Evolutionary conservation across 1,140 invertebrate genomes (phyloP).

Genomic region (Camponotus floridanus): DNA sequence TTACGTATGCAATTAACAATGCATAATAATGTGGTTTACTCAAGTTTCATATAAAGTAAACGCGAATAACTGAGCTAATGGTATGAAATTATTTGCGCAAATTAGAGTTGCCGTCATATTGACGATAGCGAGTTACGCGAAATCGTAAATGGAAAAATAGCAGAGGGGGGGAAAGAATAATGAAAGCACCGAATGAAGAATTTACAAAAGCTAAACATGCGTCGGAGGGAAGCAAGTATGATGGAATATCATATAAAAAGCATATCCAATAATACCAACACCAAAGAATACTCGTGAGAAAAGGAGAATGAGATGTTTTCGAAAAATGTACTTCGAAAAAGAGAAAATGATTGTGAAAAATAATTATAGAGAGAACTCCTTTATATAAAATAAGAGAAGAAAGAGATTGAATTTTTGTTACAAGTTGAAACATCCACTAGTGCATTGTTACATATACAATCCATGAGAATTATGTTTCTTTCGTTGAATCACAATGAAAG

Average conservation of each 20-base stretch:
- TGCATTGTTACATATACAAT: conserved; percentile 36
- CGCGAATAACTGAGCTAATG: conserved; percentile 16
- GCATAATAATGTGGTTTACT: background rate
- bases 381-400: background rate
- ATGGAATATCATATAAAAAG: conserved; percentile 70
- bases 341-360: conserved; percentile 10
- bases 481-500: conserved; percentile 15
- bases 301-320: conserved; percentile 59
- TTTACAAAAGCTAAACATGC: conserved; percentile 42
- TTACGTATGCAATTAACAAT: background rate
- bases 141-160: background rate
- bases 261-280: conserved; percentile 83
- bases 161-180: background rate
- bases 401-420: conserved; percentile 28
- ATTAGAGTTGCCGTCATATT: conserved; percentile 17
- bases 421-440: conserved; percentile 30
- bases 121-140: conserved; percentile 48
- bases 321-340: conserved; percentile 56
- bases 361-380: conserved; percentile 34
- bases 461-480: conserved; percentile 39
- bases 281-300: conserved; percentile 74
- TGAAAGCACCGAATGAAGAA: conserved; percentile 54
- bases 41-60: background rate
- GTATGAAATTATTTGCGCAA: conserved; percentile 41
- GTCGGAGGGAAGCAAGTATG: background rate